Evolutionary conservation across 2,888 invertebrate genomes (phyloP).

Genomic region (Drosophila villosipedis): DNA sequence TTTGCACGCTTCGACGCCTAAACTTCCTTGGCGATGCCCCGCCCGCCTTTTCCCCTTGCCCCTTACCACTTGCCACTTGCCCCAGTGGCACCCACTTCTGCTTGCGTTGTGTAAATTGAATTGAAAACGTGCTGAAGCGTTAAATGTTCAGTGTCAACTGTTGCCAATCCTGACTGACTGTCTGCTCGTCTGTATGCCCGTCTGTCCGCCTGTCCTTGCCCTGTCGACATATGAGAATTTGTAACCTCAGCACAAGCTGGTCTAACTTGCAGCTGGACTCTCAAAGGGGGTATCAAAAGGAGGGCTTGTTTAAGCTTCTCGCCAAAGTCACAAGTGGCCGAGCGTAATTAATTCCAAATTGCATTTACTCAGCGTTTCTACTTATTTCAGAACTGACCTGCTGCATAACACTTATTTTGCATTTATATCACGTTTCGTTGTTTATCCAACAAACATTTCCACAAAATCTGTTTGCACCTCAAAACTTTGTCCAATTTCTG

Average conservation of each 20-base stretch:
- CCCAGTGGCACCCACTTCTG: constrained; percentile 5
- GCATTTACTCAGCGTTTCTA: constrained; percentile 49
- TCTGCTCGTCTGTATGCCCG: constrained; percentile 11
- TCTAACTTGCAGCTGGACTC: constrained; percentile 48
- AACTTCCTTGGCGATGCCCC: constrained; percentile 72
- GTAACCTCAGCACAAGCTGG: constrained; percentile 83
- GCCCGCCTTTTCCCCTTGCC: not conserved
- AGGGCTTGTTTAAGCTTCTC: constrained; percentile 21
- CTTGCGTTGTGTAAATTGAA: constrained; percentile 78
- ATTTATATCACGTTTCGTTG: constrained; percentile 42
- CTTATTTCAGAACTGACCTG: constrained; percentile 37
- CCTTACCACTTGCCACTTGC: no score
- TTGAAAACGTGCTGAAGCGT: constrained; percentile 85
- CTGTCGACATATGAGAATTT: constrained; percentile 83
- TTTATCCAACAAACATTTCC: constrained; percentile 22
- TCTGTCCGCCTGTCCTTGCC: constrained; percentile 5
- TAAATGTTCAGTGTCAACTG: constrained; percentile 85
- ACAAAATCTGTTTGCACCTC: constrained; percentile 38
- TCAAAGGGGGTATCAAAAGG: not conserved
- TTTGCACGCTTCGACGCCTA: constrained; percentile 79
- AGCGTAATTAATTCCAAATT: constrained; percentile 78
- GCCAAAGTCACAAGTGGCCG: constrained; percentile 49
- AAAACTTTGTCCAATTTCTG: not conserved
- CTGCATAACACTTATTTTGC: constrained; percentile 15
- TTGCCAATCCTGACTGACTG: constrained; percentile 75